Percentiles rank a stretch among this genome's conserved stretches.
Conservation (phyloP, 2,113 vertebrate species). For the Tachysurus fulvidraco region DNA sequence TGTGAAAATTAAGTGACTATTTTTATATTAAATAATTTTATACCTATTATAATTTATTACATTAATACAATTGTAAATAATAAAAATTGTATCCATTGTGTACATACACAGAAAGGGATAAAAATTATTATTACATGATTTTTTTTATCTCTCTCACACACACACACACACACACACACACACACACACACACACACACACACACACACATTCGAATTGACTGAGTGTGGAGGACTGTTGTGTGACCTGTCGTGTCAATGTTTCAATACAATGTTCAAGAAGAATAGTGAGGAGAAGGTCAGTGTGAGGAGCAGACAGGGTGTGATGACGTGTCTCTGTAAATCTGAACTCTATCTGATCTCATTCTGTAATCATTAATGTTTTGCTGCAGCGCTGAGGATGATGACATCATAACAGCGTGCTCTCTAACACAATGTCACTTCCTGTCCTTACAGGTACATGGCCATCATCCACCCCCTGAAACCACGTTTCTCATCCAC, state of each 20-base stretch:
- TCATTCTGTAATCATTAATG: background rate
- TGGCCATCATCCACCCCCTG: constrained; percentile 84
- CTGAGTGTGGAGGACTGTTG: background rate
- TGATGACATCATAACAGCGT: too few species aligned
- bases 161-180: background rate
- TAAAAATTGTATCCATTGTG: too few species aligned
- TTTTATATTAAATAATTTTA: background rate
- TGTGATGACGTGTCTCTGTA: background rate
- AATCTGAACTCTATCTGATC: background rate
- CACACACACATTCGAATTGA: background rate
- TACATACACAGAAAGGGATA: too few species aligned
- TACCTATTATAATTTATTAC: background rate
- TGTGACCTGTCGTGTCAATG: background rate
- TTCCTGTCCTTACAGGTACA: constrained; percentile 71
- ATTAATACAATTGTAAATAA: too few species aligned
- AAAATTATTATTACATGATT: background rate
- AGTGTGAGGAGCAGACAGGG: background rate
- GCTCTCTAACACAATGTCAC: constrained; percentile 10
- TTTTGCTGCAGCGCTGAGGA: background rate
- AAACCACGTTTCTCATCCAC: constrained; percentile 77
- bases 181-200: background rate
- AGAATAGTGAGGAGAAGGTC: too few species aligned
- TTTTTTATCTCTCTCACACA: background rate
- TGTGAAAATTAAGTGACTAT: background rate
- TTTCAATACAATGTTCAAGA: background rate